These are phyloP conservation scores for Elysia crispata DNA, from an alignment of 2,888 invertebrate species.

Conservation along the genomic window DNA sequence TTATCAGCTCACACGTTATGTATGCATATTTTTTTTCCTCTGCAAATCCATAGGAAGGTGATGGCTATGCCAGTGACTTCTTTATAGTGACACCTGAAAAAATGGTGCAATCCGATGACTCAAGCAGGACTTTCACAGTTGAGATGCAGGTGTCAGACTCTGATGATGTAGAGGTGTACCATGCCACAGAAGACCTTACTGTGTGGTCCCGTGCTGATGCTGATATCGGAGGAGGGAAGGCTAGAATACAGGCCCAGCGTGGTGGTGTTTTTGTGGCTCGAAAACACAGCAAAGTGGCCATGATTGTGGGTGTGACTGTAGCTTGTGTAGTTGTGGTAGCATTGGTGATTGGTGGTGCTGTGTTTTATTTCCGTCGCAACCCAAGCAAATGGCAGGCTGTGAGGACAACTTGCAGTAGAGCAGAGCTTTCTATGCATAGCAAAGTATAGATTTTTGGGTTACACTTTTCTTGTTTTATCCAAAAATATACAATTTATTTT, in stretches of 20 bases:
- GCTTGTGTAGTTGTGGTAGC: constrained; percentile 59
- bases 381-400: constrained; percentile 64
- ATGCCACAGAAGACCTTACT: constrained; percentile 58
- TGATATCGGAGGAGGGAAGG: constrained; percentile 58
- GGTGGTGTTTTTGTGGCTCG: constrained; percentile 73
- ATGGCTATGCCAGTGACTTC: constrained; percentile 70
- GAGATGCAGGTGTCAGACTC: constrained; percentile 56
- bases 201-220: constrained; percentile 68
- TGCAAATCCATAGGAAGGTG: constrained; percentile 66
- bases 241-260: constrained; percentile 59
- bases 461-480: too few relatives aligned
- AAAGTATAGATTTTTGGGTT: constrained; percentile 51
- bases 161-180: constrained; percentile 61
- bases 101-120: constrained; percentile 46
- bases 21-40: too few relatives aligned
- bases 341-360: constrained; percentile 61
- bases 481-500: too few relatives aligned
- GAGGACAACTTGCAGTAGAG: constrained; percentile 53
- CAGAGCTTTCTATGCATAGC: constrained; percentile 55
- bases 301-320: constrained; percentile 68
- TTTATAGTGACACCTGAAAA: constrained; percentile 66
- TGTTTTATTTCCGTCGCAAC: constrained; percentile 67
- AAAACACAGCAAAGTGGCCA: constrained; percentile 58
- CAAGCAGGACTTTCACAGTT: constrained; percentile 32
- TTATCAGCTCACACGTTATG: too few relatives aligned